phyloP scores from a whole-genome alignment of 2,113 vertebrate genomes.

The Brachyhypopomus gauderio region DNA sequence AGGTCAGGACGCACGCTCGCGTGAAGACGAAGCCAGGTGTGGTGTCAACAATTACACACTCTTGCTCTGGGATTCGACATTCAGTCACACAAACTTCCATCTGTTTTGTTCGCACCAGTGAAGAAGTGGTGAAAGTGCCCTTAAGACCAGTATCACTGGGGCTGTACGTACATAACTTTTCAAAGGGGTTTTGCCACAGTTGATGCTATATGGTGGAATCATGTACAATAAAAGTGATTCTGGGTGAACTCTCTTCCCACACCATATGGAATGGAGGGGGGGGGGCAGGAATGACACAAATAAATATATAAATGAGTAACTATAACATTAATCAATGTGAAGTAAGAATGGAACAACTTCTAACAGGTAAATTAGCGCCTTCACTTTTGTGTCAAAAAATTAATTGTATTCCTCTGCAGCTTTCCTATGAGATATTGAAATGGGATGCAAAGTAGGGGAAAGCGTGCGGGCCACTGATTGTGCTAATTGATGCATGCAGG shows the following conservation, averaged over 20 bases:
- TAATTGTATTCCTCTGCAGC: slow-evolving; percentile 56
- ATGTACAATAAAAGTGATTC: neutral
- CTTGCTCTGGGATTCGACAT: too few relatives aligned
- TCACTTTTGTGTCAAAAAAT: slow-evolving; percentile 60
- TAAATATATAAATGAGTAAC: slow-evolving; percentile 41
- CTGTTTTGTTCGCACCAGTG: too few relatives aligned
- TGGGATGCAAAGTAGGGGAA: slow-evolving; percentile 50
- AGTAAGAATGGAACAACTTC: slow-evolving; percentile 51
- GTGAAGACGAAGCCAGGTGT: too few relatives aligned
- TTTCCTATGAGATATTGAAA: slow-evolving; percentile 57
- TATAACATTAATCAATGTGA: slow-evolving; percentile 50
- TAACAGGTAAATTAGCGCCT: slow-evolving; percentile 59
- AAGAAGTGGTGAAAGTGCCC: too few relatives aligned
- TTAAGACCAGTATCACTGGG: too few relatives aligned
- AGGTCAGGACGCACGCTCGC: too few relatives aligned
- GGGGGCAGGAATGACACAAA: neutral
- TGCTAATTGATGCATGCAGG: slow-evolving; percentile 62
- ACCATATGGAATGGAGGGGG: neutral
- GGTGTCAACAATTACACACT: too few relatives aligned
- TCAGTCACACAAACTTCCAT: too few relatives aligned
- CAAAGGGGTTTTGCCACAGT: too few relatives aligned
- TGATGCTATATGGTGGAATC: too few relatives aligned
- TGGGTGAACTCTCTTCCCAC: neutral
- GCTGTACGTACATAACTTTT: too few relatives aligned
- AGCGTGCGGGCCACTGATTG: slow-evolving; percentile 49